Base-by-base conservation (phyloP, 2,797 vertebrate species). In the Arnoldichthys spilopterus region DNA sequence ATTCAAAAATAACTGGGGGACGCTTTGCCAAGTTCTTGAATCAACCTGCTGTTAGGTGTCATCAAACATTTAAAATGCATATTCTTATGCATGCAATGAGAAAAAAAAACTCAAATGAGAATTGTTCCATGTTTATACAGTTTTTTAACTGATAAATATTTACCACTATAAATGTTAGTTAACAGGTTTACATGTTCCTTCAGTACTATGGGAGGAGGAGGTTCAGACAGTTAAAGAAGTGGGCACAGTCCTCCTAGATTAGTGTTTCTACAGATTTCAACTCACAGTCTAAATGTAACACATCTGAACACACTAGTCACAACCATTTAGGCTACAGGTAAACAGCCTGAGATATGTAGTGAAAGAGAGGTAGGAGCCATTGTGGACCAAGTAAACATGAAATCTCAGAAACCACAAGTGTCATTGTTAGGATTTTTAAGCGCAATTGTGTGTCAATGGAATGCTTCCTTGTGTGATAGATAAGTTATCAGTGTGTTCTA, bases 361-460 rank as follows among this genome's bases (percentile, higher is more conserved):
- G 45, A 30, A 78, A 43, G 58, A 59, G 43, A 22, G 30, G 40
- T 34, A 34, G 59, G 68, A 78, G 61, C 30, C 32, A 37, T 4
- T 63, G 61, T 56, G n/a, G 18, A 11, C 13, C 30, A 78, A 54
- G 45, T 22, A 77, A 77, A 77, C 59, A 71, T 40, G 67, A 77
- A 40, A 49, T 28, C 6, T 37, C 16, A 37, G 32, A 37, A 32
- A 34, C 61, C 26, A 18, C 5, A 49, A 18, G 45, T 30, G 45
- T 28, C 22, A 62, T 61, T 71, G 67, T 71, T 54, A 6, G 13
- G 12, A 28, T 62, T 45, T 28, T 63, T 20, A 30, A 63, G 18
- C 37, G 18, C 32, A n/a, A 63, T 63, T 63, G 61, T 78, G 32
- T 32, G 11, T 51, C 43, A 34, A 4, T 59, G 76, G 28, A 24